Base-by-base conservation (phyloP, 2,113 vertebrate genomes). In the Hydropotes inermis region DNA sequence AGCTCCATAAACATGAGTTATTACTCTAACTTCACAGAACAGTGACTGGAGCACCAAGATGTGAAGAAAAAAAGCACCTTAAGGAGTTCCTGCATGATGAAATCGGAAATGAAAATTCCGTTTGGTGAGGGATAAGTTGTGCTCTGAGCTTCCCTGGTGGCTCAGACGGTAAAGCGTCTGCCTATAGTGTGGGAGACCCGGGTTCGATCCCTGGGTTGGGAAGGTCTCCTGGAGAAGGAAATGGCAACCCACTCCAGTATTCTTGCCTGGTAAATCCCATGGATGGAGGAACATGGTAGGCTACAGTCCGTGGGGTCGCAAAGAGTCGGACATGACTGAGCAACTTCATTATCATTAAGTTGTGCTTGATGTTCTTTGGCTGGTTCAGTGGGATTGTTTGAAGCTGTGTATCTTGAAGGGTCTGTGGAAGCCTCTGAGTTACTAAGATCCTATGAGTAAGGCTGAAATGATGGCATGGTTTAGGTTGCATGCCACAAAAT, bases 11-110 rank as follows among this genome's bases (percentile, higher is more conserved):
- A 19, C 43, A 10, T 74, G 74, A 96, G 23, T 95, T 86, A 90
- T 95, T 82, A 84, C 28, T 96, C 58, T 96, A 50, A 89, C 30
- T 70, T 82, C 89, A 52, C 74, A 85, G 83, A 91, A 91, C 92
- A 91, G 78, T 87, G 47, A 76, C 70, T 57, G 4, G 17, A 92
- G 54, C 2, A 23, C 33, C 28, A 88, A 82, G 30, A 83, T 78
- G 86, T 87, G 87, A 58, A 86, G 54, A 50, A 96, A 39, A 45
- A 81, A 47, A 96, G 88, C 60, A 78, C 45, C 84, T 85, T 33
- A 43, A 95, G 50, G 87, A 36, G 36, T 76, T 95, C 70, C 54
- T 67, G 16, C 14, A 1, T 74, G 57, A 54, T 95, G 28, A 87
- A 76, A 76, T 83, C 1, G 5, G 43, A 85, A 93, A 13, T 39